Evolutionary conservation across 2,888 invertebrate genomes (phyloP).

Genomic region (Danaus chrysippus): DNA sequence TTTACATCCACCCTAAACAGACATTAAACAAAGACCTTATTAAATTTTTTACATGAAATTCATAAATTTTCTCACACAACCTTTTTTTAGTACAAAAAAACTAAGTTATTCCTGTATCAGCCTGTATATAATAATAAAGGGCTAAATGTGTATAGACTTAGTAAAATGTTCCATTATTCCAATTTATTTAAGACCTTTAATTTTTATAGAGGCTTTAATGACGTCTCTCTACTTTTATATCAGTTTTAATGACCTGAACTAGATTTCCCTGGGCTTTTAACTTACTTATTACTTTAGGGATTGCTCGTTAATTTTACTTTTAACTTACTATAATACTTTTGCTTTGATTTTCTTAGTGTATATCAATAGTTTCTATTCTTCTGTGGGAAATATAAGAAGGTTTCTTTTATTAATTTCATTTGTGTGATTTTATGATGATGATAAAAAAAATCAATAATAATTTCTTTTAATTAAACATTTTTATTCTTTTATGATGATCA

Average conservation of each 20-base stretch:
- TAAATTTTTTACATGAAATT: too few relatives aligned
- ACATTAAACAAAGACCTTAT: too few relatives aligned
- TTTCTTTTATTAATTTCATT: too few relatives aligned
- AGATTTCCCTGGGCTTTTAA: slow-evolving; percentile 10
- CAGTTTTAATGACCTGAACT: slow-evolving; percentile 16
- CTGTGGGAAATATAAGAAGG: too few relatives aligned
- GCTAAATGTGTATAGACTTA: not conserved
- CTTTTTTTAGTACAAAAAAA: too few relatives aligned
- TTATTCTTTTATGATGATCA: too few relatives aligned
- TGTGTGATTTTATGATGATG: too few relatives aligned
- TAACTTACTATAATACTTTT: not conserved
- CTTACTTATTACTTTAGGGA: slow-evolving; percentile 7
- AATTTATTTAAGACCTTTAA: slow-evolving; percentile 15
- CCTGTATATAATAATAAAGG: not conserved
- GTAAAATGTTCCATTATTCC: not conserved
- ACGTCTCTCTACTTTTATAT: slow-evolving; percentile 21
- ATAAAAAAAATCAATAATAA: too few relatives aligned
- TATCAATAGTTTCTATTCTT: too few relatives aligned
- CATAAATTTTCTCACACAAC: too few relatives aligned
- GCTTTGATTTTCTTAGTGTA: not conserved
- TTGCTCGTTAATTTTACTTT: slow-evolving; percentile 5
- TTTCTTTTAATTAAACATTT: too few relatives aligned
- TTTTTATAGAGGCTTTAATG: slow-evolving; percentile 18
- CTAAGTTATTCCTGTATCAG: not conserved
- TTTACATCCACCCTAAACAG: too few relatives aligned